phyloP scores from a whole-genome alignment of 2,113 vertebrate genomes.

The Hystrix brachyura region DNA sequence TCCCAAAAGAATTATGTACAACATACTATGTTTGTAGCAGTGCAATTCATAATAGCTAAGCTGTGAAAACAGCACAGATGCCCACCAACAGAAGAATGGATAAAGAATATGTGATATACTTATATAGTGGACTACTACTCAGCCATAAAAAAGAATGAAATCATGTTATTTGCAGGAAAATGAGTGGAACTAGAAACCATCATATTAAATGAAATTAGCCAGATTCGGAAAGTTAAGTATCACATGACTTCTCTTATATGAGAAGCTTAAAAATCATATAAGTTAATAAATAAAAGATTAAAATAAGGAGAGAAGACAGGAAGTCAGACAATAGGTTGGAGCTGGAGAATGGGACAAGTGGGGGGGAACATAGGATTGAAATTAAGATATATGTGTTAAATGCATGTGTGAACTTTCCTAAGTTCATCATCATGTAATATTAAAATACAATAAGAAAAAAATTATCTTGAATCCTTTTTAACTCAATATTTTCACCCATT shows the following conservation, averaged over 20 bases:
- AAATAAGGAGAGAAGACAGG: background rate
- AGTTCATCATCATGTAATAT: background rate
- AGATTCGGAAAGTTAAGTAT: background rate
- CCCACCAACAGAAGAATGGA: background rate
- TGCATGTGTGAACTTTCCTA: background rate
- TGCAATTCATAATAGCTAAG: background rate
- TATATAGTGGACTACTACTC: background rate
- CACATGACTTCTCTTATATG: background rate
- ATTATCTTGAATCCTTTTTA: background rate
- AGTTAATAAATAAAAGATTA: background rate
- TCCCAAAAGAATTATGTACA: background rate
- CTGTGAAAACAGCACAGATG: background rate
- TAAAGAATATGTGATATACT: background rate
- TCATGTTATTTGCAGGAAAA: background rate
- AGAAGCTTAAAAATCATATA: background rate
- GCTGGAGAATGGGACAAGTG: background rate
- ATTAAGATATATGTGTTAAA: background rate
- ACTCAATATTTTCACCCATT: constrained; percentile 21
- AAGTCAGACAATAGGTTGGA: background rate
- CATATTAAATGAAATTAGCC: background rate
- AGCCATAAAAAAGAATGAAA: background rate
- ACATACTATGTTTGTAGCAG: background rate
- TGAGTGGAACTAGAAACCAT: background rate
- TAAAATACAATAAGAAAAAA: background rate
- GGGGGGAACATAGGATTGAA: background rate